phyloP scores from a whole-genome alignment of 2,113 vertebrate species.

The Mustela lutreola region DNA sequence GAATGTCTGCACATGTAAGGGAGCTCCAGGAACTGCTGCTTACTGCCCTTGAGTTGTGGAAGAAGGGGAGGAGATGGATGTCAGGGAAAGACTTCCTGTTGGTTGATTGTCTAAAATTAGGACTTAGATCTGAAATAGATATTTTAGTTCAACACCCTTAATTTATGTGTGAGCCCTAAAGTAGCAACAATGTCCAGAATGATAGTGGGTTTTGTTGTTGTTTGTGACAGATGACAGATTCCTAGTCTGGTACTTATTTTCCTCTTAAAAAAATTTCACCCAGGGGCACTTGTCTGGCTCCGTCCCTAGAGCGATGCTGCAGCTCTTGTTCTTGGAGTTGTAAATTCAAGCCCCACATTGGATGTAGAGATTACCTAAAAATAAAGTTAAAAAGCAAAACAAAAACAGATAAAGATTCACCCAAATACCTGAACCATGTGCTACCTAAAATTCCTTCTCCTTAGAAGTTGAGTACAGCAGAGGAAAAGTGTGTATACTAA shows the following conservation, averaged over 20 bases:
- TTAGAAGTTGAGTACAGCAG: not conserved
- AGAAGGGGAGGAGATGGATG: not conserved
- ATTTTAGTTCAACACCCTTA: conserved; percentile 13
- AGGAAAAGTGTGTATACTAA: not conserved
- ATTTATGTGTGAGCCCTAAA: conserved; percentile 37
- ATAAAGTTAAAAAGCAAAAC: not conserved
- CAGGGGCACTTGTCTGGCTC: not conserved
- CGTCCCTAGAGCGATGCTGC: not conserved
- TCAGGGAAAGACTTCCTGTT: not conserved
- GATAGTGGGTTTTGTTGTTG: not conserved
- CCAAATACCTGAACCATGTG: not conserved
- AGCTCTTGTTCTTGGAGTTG: not conserved
- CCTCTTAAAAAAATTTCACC: not conserved
- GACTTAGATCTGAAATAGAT: conserved; percentile 26
- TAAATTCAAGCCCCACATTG: not conserved
- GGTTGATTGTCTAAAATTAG: not conserved
- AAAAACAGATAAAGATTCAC: not conserved
- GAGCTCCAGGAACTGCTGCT: too few relatives aligned
- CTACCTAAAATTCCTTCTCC: not conserved
- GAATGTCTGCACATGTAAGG: not conserved
- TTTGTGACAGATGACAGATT: not conserved
- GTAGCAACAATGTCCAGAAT: conserved; percentile 4
- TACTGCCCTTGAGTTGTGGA: not conserved
- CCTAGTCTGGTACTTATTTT: not conserved
- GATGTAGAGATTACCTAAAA: not conserved